Conservation (phyloP, 2,797 vertebrate genomes). For the Hybognathus amarus region DNA sequence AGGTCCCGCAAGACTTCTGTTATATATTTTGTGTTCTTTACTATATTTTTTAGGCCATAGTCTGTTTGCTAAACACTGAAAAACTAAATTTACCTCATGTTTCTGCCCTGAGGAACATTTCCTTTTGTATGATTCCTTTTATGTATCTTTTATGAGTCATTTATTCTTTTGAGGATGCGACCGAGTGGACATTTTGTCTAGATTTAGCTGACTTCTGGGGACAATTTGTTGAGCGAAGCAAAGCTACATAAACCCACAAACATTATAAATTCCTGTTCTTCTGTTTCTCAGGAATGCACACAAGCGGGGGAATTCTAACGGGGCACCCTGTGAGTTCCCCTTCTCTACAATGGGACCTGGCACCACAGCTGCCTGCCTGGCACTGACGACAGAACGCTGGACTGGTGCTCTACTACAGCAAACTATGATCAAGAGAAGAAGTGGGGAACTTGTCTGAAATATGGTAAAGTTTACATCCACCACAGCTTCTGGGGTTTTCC, state of each 20-base stretch:
- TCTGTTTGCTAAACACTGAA: neutral
- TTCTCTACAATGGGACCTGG: slow-evolving; percentile 84
- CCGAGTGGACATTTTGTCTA: neutral
- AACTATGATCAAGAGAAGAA: slow-evolving; percentile 77
- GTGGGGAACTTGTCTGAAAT: slow-evolving; percentile 87
- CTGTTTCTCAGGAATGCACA: slow-evolving; percentile 83
- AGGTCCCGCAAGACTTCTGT: neutral
- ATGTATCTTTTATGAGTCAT: neutral
- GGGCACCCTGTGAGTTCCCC: slow-evolving; percentile 88
- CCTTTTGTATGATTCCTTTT: too few relatives aligned
- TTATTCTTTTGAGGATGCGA: neutral
- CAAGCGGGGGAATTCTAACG: slow-evolving; percentile 84
- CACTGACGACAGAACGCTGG: slow-evolving; percentile 28
- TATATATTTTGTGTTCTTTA: neutral
- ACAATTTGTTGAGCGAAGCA: neutral
- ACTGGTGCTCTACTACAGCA: slow-evolving; percentile 87
- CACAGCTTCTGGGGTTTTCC: neutral
- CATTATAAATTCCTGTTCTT: neutral
- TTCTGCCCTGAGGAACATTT: neutral
- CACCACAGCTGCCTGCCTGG: slow-evolving; percentile 85
- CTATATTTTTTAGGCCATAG: neutral
- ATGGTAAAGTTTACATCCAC: slow-evolving; percentile 75
- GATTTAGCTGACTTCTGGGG: neutral
- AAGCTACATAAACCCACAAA: neutral
- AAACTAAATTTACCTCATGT: neutral